Conservation (phyloP, 1,140 invertebrate genomes). For the Drosophila busckii region DNA sequence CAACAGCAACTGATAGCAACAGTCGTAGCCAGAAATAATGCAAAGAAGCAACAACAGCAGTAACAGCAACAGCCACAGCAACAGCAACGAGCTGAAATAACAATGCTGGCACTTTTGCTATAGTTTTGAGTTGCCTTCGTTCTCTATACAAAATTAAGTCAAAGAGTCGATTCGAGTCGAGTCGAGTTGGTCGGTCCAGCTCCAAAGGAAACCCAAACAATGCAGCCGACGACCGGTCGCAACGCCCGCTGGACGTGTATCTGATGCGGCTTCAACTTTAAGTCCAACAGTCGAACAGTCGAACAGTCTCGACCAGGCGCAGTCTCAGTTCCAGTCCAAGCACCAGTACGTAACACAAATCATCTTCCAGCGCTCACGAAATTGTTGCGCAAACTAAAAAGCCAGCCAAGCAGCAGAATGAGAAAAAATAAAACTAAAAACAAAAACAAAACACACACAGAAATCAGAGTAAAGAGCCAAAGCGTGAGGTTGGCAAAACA, state of each 20-base stretch:
- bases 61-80: conserved; percentile 14
- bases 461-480: conserved; percentile 69
- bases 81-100: conserved; percentile 24
- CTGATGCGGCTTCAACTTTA: conserved; percentile 56
- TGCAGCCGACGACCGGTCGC: conserved; percentile 46
- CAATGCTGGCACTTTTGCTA: conserved; percentile 50
- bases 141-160: conserved; percentile 58
- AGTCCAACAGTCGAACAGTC: conserved; percentile 44
- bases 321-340: conserved; percentile 37
- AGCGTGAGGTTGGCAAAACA: conserved; percentile 72
- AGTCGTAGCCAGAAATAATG: conserved; percentile 51
- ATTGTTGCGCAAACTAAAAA: conserved; percentile 75
- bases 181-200: conserved; percentile 9
- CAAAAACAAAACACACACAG: conserved; percentile 20
- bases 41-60: conserved; percentile 55
- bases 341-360: conserved; percentile 67
- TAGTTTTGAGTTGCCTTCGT: conserved; percentile 34
- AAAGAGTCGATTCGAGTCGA: conserved; percentile 25
- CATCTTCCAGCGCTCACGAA: conserved; percentile 77
- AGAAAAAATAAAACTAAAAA: conserved; percentile 22
- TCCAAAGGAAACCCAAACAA: conserved; percentile 39
- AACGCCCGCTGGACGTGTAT: conserved; percentile 74
- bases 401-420: conserved; percentile 36
- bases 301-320: conserved; percentile 1
- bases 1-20: conserved; percentile 67